Percentiles rank a stretch among this genome's conserved stretches.
Conservation (phyloP, 2,797 vertebrate genomes). For the Squalus acanthias region DNA sequence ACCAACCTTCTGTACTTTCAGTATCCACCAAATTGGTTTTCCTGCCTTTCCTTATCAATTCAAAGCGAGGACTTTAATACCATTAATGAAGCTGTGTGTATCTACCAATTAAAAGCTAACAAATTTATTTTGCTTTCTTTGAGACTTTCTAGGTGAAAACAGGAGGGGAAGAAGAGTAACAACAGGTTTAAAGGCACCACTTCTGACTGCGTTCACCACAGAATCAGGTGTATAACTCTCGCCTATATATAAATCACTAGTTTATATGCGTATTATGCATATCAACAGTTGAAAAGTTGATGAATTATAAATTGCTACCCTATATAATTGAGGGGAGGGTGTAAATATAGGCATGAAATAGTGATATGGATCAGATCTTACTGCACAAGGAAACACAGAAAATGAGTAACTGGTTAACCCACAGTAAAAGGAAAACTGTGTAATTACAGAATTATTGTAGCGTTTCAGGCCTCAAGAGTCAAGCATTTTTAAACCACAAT, state of each 20-base stretch:
- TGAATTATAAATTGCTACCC: neutral
- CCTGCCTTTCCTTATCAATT: neutral
- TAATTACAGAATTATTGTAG: neutral
- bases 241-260: too few species aligned
- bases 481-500: neutral
- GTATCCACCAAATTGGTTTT: constrained; percentile 2
- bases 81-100: neutral
- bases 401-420: neutral
- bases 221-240: neutral
- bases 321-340: neutral
- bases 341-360: neutral
- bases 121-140: constrained; percentile 37
- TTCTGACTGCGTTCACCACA: neutral
- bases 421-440: neutral
- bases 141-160: neutral
- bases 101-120: neutral
- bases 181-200: neutral
- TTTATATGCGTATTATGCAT: neutral
- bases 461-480: neutral
- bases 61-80: neutral
- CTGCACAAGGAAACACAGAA: neutral
- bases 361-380: neutral
- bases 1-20: neutral
- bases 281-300: neutral
- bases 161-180: neutral